These are phyloP conservation scores for Achroia grisella DNA, from an alignment of 1,140 invertebrate species.

Conservation along the genomic window DNA sequence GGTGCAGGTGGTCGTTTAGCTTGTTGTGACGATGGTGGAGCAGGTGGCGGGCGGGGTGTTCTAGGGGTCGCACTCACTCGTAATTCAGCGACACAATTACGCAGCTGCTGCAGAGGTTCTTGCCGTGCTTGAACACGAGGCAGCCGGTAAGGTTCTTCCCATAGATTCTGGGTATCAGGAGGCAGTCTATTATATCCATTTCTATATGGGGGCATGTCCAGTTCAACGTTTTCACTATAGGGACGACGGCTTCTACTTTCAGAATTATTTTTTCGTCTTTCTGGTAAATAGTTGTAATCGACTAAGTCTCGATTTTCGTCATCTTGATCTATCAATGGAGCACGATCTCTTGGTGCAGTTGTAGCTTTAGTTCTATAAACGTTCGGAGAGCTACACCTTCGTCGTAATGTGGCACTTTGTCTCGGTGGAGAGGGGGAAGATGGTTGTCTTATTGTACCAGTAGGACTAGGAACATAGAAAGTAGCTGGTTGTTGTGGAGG, in stretches of 20 bases:
- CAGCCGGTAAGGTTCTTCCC: slow-evolving; percentile 59
- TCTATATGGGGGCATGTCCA: slow-evolving; percentile 41
- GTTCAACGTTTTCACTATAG: slow-evolving; percentile 66
- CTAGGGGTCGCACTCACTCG: slow-evolving; percentile 54
- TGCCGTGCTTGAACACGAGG: slow-evolving; percentile 53
- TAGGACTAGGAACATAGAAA: slow-evolving; percentile 81
- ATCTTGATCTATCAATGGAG: slow-evolving; percentile 44
- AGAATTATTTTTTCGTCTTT: slow-evolving; percentile 40
- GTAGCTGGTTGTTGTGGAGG: slow-evolving; percentile 71
- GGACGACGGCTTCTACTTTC: slow-evolving; percentile 53
- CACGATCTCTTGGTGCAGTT: slow-evolving; percentile 30
- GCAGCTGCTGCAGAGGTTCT: slow-evolving; percentile 50
- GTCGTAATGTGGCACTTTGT: slow-evolving; percentile 45
- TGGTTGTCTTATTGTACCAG: slow-evolving; percentile 34
- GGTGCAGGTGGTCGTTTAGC: slow-evolving; percentile 55
- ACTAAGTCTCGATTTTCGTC: slow-evolving; percentile 59
- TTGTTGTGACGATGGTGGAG: slow-evolving; percentile 33
- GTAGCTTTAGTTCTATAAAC: slow-evolving; percentile 55
- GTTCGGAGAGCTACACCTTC: slow-evolving; percentile 66
- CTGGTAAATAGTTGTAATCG: slow-evolving; percentile 45
- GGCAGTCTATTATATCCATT: slow-evolving; percentile 53
- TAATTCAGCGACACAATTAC: slow-evolving; percentile 53
- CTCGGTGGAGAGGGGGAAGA: slow-evolving; percentile 49
- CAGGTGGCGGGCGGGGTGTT: slow-evolving; percentile 43
- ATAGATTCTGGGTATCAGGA: slow-evolving; percentile 40